phyloP scores from a whole-genome alignment of 2,113 vertebrate genomes.

The Gila orcuttii region DNA sequence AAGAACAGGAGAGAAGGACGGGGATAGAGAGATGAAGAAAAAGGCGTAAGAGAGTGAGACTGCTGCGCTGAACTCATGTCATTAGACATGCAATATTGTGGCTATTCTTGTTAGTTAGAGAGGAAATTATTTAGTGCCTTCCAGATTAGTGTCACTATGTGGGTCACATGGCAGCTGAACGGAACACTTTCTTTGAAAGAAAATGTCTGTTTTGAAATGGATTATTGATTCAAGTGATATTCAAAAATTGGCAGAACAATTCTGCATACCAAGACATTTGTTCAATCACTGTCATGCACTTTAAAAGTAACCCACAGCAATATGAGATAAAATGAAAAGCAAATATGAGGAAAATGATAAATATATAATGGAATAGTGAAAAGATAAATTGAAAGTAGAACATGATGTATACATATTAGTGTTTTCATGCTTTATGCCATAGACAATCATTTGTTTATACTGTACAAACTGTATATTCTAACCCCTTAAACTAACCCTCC shows the following conservation, averaged over 20 bases:
- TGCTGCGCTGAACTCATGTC: slow-evolving; percentile 20
- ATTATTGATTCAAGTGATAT: background rate
- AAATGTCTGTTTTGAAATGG: background rate
- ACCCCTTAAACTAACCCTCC: too few species aligned
- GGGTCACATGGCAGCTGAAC: background rate
- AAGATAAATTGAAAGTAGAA: background rate
- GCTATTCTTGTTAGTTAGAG: slow-evolving; percentile 16
- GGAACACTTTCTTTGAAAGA: background rate
- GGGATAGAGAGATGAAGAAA: slow-evolving; percentile 16
- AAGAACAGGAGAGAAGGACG: slow-evolving; percentile 36
- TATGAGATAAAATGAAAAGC: slow-evolving; percentile 7
- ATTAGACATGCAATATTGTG: slow-evolving; percentile 37
- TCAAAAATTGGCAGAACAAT: background rate
- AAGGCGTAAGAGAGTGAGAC: background rate
- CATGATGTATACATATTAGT: background rate
- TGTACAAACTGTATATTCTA: too few species aligned
- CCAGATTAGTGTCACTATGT: background rate
- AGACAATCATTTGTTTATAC: too few species aligned
- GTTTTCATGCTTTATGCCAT: background rate
- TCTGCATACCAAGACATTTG: background rate
- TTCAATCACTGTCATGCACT: background rate
- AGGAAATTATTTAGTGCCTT: slow-evolving; percentile 5
- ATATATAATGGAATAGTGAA: background rate
- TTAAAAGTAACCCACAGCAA: background rate
- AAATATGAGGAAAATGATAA: background rate